A percentile compares a stretch with the other conserved stretches of the same genome.
phyloP scores from a whole-genome alignment of 1,140 invertebrate genomes.

The Macrobrachium nipponense region DNA sequence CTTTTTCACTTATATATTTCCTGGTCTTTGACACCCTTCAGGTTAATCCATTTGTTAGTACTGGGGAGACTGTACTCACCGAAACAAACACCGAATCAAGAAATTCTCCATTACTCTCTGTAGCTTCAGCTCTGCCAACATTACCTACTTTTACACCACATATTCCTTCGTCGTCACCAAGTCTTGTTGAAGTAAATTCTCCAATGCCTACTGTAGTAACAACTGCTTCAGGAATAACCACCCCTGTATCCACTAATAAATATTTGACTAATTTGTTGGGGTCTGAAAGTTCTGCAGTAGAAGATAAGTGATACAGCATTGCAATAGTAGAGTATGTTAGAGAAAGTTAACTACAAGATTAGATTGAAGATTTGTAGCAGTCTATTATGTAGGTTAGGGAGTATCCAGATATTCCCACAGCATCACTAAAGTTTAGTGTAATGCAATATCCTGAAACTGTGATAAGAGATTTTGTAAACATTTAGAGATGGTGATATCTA shows the following conservation, averaged over 20 bases:
- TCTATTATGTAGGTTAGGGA: too few species aligned
- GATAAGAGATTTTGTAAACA: too few species aligned
- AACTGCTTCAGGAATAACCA: neutral
- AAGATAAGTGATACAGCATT: too few species aligned
- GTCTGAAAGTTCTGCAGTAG: too few species aligned
- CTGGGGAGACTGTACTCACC: neutral
- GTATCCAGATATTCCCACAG: too few species aligned
- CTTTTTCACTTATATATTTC: too few species aligned
- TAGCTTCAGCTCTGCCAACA: constrained; percentile 35
- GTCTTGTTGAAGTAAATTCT: neutral
- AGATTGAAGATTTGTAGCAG: too few species aligned
- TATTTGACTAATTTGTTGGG: constrained; percentile 34
- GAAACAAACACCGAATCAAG: neutral
- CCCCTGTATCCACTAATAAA: constrained; percentile 37
- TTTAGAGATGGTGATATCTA: too few species aligned
- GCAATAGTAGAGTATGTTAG: too few species aligned
- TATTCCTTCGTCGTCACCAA: neutral
- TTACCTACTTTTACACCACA: constrained; percentile 25
- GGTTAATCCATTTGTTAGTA: constrained; percentile 42
- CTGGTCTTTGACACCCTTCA: neutral
- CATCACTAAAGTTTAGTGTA: too few species aligned
- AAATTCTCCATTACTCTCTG: constrained; percentile 38
- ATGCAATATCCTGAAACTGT: too few species aligned
- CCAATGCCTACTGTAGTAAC: neutral
- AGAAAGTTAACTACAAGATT: too few species aligned